A percentile compares a stretch with the other conserved stretches of the same genome.
phyloP scores from a whole-genome alignment of 2,888 invertebrate species.

The Synanthedon andrenaeformis region DNA sequence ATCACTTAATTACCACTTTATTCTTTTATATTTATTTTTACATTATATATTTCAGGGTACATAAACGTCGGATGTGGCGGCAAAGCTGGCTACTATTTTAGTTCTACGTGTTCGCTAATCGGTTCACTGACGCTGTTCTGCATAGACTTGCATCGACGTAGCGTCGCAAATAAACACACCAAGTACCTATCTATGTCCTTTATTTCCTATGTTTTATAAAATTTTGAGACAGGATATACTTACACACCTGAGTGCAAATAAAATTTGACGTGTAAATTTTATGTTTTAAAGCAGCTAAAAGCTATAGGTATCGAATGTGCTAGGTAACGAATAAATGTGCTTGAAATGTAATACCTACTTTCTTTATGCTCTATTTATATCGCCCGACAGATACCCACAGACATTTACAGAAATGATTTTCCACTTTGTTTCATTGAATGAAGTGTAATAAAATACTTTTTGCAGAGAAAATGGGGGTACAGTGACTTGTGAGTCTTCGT shows the following conservation, averaged over 20 bases:
- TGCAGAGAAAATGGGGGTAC: conserved; percentile 60
- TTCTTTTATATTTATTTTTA: too few relatives aligned
- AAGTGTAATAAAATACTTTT: neutral
- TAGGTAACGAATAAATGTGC: too few relatives aligned
- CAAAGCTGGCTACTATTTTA: conserved; percentile 86
- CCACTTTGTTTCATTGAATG: too few relatives aligned
- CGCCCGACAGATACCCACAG: too few relatives aligned
- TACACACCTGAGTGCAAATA: too few relatives aligned
- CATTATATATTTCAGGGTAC: conserved; percentile 70
- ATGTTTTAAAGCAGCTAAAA: too few relatives aligned
- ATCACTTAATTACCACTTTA: too few relatives aligned
- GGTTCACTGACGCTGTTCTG: conserved; percentile 84
- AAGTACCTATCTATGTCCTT: conserved; percentile 14
- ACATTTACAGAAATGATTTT: too few relatives aligned
- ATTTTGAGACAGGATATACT: neutral
- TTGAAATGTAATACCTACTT: too few relatives aligned
- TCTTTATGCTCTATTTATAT: too few relatives aligned
- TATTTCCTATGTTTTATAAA: neutral
- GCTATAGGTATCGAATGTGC: too few relatives aligned
- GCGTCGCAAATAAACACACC: conserved; percentile 79
- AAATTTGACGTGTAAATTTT: too few relatives aligned
- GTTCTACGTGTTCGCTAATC: conserved; percentile 81
- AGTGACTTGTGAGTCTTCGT: conserved; percentile 46
- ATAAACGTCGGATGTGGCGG: conserved; percentile 82
- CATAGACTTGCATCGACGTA: conserved; percentile 82